Evolutionary conservation across 2,888 invertebrate genomes (phyloP).

Genomic region (Chelonus formosanus): DNA sequence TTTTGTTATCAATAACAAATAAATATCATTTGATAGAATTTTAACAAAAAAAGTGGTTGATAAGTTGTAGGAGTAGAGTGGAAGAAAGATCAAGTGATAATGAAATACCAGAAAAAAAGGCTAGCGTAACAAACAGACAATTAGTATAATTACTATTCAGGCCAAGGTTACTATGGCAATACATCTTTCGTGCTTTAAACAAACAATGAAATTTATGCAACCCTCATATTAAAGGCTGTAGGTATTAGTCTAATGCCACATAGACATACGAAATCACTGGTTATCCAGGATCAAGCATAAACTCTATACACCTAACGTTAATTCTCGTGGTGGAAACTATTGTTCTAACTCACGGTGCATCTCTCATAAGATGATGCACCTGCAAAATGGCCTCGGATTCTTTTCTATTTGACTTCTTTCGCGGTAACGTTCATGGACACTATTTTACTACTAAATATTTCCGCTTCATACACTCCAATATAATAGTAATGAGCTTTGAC

Average conservation of each 20-base stretch:
- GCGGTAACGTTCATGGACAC: conserved; percentile 47
- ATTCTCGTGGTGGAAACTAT: conserved; percentile 44
- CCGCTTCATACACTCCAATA: conserved; percentile 49
- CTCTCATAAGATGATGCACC: conserved; percentile 23
- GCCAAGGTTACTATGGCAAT: conserved; percentile 57
- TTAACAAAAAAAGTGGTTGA: too few relatives aligned
- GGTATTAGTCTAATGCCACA: conserved; percentile 26
- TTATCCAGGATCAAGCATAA: conserved; percentile 13
- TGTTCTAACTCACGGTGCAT: conserved; percentile 43
- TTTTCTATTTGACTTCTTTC: conserved; percentile 25
- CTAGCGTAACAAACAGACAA: too few relatives aligned
- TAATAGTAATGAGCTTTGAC: neutral
- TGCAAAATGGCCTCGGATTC: conserved; percentile 38
- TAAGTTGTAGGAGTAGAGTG: too few relatives aligned
- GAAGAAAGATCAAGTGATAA: too few relatives aligned
- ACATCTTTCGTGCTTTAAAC: conserved; percentile 20
- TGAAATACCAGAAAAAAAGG: too few relatives aligned
- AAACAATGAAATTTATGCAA: conserved; percentile 47
- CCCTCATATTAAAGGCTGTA: conserved; percentile 28
- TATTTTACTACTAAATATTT: conserved; percentile 40
- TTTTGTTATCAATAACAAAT: too few relatives aligned
- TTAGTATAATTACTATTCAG: conserved; percentile 48
- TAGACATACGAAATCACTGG: too few relatives aligned
- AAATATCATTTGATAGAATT: too few relatives aligned
- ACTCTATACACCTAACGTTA: conserved; percentile 45